These are phyloP conservation scores for Apantesis nais DNA, from an alignment of 2,888 invertebrate genomes.

Conservation along the genomic window DNA sequence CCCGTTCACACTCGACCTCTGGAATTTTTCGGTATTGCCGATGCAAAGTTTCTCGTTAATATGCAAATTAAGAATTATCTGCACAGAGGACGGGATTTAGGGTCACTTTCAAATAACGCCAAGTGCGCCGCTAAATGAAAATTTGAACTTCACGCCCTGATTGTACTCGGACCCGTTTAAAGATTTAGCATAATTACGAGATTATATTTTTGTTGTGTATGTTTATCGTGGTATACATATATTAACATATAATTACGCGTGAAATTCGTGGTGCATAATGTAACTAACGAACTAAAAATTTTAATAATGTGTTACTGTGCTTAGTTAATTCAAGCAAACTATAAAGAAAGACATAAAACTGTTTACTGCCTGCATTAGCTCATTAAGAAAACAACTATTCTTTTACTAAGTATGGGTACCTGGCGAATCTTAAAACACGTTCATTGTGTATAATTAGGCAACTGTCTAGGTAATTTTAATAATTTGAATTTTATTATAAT, in stretches of 20 bases:
- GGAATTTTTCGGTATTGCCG: constrained; percentile 78
- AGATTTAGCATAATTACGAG: constrained; percentile 76
- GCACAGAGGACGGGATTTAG: constrained; percentile 72
- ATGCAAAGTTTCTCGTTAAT: constrained; percentile 84
- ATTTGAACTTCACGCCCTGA: constrained; percentile 71
- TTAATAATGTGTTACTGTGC: constrained; percentile 68
- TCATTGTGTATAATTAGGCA: constrained; percentile 53
- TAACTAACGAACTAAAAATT: constrained; percentile 63
- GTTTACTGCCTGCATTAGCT: constrained; percentile 64
- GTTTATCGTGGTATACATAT: constrained; percentile 63
- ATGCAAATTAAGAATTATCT: constrained; percentile 84
- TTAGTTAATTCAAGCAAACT: constrained; percentile 69
- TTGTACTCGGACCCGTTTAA: constrained; percentile 71
- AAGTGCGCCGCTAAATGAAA: constrained; percentile 67
- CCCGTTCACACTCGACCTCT: constrained; percentile 74
- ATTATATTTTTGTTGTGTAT: constrained; percentile 67
- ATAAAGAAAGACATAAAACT: constrained; percentile 70
- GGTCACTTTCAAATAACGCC: constrained; percentile 71
- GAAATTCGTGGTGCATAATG: constrained; percentile 61
- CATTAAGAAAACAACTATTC: constrained; percentile 60
- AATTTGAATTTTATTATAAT: constrained; percentile 58
- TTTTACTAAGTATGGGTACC: constrained; percentile 50
- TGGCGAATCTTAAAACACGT: constrained; percentile 48
- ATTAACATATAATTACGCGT: constrained; percentile 67
- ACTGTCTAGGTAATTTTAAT: constrained; percentile 51